A percentile compares a stretch with the other conserved stretches of the same genome.
phyloP scores from a whole-genome alignment of 1,140 invertebrate species.

The Hestina assimilis region DNA sequence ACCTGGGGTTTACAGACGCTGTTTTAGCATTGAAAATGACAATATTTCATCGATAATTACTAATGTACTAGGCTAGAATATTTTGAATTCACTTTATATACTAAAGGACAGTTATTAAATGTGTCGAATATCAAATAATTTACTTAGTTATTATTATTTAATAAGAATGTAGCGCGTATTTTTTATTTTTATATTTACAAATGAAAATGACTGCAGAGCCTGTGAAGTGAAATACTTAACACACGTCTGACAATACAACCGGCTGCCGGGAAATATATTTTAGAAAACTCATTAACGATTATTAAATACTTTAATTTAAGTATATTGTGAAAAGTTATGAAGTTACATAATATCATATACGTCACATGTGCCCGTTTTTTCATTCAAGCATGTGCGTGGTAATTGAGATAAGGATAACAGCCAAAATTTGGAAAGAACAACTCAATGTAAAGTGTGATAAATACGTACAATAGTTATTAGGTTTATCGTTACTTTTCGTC shows the following conservation, averaged over 20 bases:
- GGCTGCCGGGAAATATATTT: not conserved
- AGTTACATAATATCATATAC: too few relatives aligned
- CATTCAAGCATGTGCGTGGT: not conserved
- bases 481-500: not conserved
- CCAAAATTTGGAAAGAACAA: not conserved
- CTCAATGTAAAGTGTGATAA: not conserved
- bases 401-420: constrained; percentile 6
- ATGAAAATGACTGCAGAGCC: constrained; percentile 24
- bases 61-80: constrained; percentile 9
- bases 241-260: not conserved
- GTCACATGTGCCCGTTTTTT: not conserved
- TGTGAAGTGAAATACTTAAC: not conserved
- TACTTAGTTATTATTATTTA: constrained; percentile 15
- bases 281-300: too few relatives aligned
- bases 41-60: constrained; percentile 7
- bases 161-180: constrained; percentile 10
- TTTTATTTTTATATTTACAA: constrained; percentile 25
- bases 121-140: constrained; percentile 13
- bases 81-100: constrained; percentile 5
- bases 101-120: constrained; percentile 12
- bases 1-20: constrained; percentile 41
- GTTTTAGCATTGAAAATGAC: constrained; percentile 36
- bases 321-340: too few relatives aligned
- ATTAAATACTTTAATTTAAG: too few relatives aligned
- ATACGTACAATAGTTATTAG: not conserved